These are phyloP conservation scores for Hydra vulgaris DNA, from an alignment of 30 jellyfish, hydroid and myxozoan genomes.

Conservation along the genomic window DNA sequence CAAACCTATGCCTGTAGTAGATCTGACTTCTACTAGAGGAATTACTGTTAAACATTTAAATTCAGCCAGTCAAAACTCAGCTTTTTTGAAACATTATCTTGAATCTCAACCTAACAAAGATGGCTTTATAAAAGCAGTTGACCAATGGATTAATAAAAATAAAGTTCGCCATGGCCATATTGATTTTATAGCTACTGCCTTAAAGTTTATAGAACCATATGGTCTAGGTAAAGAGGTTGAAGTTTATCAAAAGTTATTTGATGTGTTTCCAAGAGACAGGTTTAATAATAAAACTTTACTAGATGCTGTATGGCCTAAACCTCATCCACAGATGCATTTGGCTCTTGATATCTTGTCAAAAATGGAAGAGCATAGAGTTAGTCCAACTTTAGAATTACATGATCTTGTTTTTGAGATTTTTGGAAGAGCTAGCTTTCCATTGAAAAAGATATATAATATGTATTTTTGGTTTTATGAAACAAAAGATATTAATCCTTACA, in stretches of 20 bases:
- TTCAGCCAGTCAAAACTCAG: conserved; percentile 12
- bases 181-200: conserved; percentile 62
- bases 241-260: conserved; percentile 60
- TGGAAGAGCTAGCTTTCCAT: conserved; percentile 83
- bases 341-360: conserved; percentile 74
- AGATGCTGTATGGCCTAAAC: conserved; percentile 90
- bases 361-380: conserved; percentile 78
- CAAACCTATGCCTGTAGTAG: conserved; percentile 3
- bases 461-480: conserved; percentile 73
- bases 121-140: conserved; percentile 48
- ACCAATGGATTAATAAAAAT: conserved; percentile 36
- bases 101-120: conserved; percentile 35
- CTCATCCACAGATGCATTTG: conserved; percentile 80
- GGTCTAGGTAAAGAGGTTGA: conserved; percentile 59
- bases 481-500: conserved; percentile 59
- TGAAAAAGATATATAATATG: conserved; percentile 55
- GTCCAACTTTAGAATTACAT: conserved; percentile 73
- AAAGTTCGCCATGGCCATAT: conserved; percentile 61
- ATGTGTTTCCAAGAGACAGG: conserved; percentile 72
- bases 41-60: conserved; percentile 21
- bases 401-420: conserved; percentile 48
- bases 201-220: conserved; percentile 61
- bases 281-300: conserved; percentile 48
- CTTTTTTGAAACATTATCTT: conserved; percentile 24
- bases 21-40: conserved; percentile 17